Evolutionary conservation across 2,888 invertebrate genomes (phyloP).

Genomic region (Drosophila picticornis): DNA sequence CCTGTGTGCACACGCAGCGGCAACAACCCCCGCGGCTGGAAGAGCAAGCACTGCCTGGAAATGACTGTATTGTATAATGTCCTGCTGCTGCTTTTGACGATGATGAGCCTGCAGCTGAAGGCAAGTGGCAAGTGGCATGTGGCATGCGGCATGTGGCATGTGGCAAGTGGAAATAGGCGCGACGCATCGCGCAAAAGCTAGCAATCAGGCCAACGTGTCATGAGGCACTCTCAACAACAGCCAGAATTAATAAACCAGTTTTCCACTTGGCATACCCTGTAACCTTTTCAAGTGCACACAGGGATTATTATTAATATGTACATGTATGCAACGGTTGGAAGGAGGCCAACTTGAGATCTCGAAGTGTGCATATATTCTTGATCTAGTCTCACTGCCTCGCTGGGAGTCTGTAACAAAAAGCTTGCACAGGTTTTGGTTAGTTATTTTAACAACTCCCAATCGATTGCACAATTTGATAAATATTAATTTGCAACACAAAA

Average conservation of each 20-base stretch:
- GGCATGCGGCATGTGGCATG: constrained; percentile 41
- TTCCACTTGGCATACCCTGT: constrained; percentile 25
- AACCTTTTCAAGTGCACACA: neutral
- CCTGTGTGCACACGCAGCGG: constrained; percentile 28
- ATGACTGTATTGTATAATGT: constrained; percentile 58
- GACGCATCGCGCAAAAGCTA: constrained; percentile 37
- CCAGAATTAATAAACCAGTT: constrained; percentile 66
- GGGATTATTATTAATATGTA: neutral
- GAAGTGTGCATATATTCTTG: neutral
- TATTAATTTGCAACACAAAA: neutral
- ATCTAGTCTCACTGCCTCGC: neutral
- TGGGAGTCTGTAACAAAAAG: neutral
- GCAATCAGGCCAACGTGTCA: constrained; percentile 75
- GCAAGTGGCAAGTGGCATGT: constrained; percentile 15
- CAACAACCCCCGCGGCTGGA: constrained; percentile 52
- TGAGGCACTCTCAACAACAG: constrained; percentile 40
- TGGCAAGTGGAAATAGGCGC: constrained; percentile 66
- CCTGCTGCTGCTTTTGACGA: constrained; percentile 7
- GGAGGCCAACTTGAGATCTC: neutral
- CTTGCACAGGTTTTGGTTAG: neutral
- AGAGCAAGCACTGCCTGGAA: constrained; percentile 50
- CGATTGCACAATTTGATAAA: neutral
- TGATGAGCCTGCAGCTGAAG: constrained; percentile 43
- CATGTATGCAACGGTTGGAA: neutral
- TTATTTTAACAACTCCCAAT: neutral